Evolutionary conservation across 2,113 vertebrate species (phyloP).

Genomic region (Pungitius pungitius): DNA sequence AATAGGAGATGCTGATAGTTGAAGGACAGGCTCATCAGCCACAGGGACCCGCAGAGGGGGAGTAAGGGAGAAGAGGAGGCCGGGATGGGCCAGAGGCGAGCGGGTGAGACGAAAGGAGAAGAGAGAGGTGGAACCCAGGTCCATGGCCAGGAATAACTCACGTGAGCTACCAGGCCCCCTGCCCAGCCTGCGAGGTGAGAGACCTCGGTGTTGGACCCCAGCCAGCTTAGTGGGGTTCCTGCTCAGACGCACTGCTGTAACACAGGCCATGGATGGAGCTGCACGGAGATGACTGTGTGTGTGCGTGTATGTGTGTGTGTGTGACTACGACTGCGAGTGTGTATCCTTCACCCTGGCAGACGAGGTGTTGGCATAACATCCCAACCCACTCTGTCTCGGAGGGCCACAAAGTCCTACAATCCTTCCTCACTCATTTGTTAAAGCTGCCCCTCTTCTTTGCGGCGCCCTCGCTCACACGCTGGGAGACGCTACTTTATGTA

Average conservation of each 20-base stretch:
- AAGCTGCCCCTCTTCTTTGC: conserved; percentile 57
- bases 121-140: conserved; percentile 58
- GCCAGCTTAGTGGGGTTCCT: conserved; percentile 78
- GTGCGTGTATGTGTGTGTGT: conserved; percentile 33
- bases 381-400: conserved; percentile 67
- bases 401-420: conserved; percentile 64
- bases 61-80: conserved; percentile 61
- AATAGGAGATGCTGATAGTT: conserved; percentile 72
- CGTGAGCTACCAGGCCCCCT: conserved; percentile 65
- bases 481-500: conserved; percentile 58
- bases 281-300: conserved; percentile 56
- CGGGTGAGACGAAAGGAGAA: conserved; percentile 65
- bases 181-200: conserved; percentile 78
- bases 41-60: conserved; percentile 70
- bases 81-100: conserved; percentile 54
- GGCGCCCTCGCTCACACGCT: conserved; percentile 57
- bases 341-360: conserved; percentile 79
- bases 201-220: conserved; percentile 75
- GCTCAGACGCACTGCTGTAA: conserved; percentile 63
- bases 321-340: conserved; percentile 35
- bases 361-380: conserved; percentile 69
- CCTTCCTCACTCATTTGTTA: conserved; percentile 75
- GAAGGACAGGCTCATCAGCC: conserved; percentile 77
- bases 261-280: conserved; percentile 56
- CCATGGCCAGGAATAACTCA: conserved; percentile 77